These are phyloP conservation scores for Phortica variegata DNA, from an alignment of 1,140 invertebrate genomes.

Conservation along the genomic window DNA sequence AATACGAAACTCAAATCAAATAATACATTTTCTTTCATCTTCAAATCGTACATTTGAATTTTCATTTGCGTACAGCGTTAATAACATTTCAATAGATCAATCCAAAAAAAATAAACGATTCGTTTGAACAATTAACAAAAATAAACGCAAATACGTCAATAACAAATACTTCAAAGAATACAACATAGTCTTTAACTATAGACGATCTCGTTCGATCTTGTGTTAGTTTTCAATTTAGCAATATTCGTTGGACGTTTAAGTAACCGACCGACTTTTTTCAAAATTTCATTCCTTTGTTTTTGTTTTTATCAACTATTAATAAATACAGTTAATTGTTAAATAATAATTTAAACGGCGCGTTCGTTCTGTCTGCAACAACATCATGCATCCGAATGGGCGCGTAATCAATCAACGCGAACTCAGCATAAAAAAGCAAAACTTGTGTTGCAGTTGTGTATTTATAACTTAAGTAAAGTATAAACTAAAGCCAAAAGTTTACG, in stretches of 20 bases:
- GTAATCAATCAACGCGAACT: too few species aligned
- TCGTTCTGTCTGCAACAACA: too few species aligned
- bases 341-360: too few species aligned
- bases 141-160: conserved; percentile 26
- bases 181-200: conserved; percentile 17
- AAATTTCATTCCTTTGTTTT: conserved; percentile 21
- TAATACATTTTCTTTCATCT: conserved; percentile 11
- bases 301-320: conserved; percentile 50
- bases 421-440: too few species aligned
- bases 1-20: too few species aligned
- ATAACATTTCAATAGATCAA: too few species aligned
- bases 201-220: conserved; percentile 16
- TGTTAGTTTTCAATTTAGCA: conserved; percentile 37
- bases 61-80: conserved; percentile 51
- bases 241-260: conserved; percentile 56
- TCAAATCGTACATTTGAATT: conserved; percentile 7
- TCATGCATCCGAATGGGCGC: too few species aligned
- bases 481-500: conserved; percentile 57
- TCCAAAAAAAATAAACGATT: conserved; percentile 28
- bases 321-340: conserved; percentile 44
- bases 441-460: too few species aligned
- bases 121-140: conserved; percentile 43
- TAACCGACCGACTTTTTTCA: conserved; percentile 53
- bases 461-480: conserved; percentile 58
- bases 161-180: conserved; percentile 12